phyloP scores from a whole-genome alignment of 1,140 invertebrate genomes.

The Platyscapa corneri region DNA sequence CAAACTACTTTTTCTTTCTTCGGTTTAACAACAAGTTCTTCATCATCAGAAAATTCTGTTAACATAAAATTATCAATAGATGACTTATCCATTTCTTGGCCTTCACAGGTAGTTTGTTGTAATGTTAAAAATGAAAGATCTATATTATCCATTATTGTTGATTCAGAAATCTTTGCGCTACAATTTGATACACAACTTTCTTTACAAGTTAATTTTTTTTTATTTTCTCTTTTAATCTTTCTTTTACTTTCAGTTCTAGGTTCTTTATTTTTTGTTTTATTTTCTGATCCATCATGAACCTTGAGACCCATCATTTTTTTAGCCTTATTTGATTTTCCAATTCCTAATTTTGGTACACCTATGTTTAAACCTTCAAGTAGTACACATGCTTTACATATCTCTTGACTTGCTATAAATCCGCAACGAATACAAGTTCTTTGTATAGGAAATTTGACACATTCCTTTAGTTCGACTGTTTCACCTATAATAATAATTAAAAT shows the following conservation, averaged over 20 bases:
- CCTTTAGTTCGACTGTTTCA: conserved; percentile 89
- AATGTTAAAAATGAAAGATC: background rate
- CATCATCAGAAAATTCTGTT: background rate
- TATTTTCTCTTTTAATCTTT: conserved; percentile 37
- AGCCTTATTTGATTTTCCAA: conserved; percentile 89
- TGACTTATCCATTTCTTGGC: background rate
- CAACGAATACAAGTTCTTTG: conserved; percentile 89
- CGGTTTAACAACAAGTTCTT: background rate
- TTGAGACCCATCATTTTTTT: conserved; percentile 72
- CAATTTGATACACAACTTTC: conserved; percentile 24
- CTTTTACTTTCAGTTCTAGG: conserved; percentile 29
- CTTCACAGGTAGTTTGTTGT: background rate
- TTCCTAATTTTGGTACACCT: conserved; percentile 90
- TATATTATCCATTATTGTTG: background rate
- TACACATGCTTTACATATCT: conserved; percentile 97
- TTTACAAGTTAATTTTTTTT: conserved; percentile 21
- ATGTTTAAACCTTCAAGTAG: conserved; percentile 96
- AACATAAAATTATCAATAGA: background rate
- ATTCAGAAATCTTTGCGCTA: background rate
- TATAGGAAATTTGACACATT: conserved; percentile 86
- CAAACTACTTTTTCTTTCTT: conserved; percentile 37
- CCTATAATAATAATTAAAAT: conserved; percentile 75
- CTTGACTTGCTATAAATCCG: conserved; percentile 96
- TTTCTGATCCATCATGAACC: conserved; percentile 44
- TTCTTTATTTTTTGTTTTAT: conserved; percentile 32